Evolutionary conservation across 2,888 invertebrate genomes (phyloP).

Genomic region (Junonia oenone): DNA sequence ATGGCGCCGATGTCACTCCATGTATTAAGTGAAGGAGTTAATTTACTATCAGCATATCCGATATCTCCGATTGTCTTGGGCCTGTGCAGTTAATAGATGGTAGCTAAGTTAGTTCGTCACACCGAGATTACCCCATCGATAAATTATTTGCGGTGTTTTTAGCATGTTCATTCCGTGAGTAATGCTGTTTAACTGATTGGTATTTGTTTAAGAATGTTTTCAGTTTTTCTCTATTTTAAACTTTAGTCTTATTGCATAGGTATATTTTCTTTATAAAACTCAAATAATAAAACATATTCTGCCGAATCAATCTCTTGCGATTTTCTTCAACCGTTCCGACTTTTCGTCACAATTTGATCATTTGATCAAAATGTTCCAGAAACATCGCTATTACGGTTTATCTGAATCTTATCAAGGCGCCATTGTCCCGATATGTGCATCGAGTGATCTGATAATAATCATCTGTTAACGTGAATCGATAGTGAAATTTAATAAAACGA

Average conservation of each 20-base stretch:
- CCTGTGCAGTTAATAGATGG: neutral
- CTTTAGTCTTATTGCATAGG: too few relatives aligned
- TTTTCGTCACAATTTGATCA: neutral
- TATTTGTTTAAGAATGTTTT: constrained; percentile 4
- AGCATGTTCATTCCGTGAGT: constrained; percentile 33
- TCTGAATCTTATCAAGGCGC: constrained; percentile 24
- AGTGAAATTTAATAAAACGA: constrained; percentile 15
- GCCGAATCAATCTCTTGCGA: too few relatives aligned
- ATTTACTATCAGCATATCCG: constrained; percentile 6
- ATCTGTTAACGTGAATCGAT: constrained; percentile 9
- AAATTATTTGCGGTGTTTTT: constrained; percentile 39
- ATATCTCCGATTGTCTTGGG: neutral
- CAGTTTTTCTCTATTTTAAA: too few relatives aligned
- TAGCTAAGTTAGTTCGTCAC: constrained; percentile 20
- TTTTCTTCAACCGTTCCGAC: too few relatives aligned
- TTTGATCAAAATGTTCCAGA: constrained; percentile 17
- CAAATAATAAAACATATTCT: too few relatives aligned
- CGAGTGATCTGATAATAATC: constrained; percentile 25
- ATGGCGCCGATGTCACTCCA: constrained; percentile 32
- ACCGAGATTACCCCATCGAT: constrained; percentile 37
- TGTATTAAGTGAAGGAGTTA: constrained; percentile 11
- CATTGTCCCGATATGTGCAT: constrained; percentile 23
- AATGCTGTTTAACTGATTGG: constrained; percentile 19
- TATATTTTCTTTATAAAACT: too few relatives aligned
- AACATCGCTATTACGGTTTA: constrained; percentile 18